Conservation (phyloP, 2,797 vertebrate genomes). For the Paedocypris micromegethes region DNA sequence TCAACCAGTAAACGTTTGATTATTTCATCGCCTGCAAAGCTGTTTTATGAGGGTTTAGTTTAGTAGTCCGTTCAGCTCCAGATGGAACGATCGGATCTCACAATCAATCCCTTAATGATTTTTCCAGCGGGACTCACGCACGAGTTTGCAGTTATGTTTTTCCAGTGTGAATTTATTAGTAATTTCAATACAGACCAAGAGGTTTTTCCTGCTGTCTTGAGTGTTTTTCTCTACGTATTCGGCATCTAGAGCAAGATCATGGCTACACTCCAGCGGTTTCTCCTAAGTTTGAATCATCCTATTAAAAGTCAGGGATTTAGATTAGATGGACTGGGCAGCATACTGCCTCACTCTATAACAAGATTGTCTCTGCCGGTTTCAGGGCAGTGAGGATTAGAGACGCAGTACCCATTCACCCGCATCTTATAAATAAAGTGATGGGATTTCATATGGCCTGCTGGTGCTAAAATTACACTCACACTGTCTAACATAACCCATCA, state of each 20-base stretch:
- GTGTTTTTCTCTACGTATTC: slow-evolving; percentile 2
- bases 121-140: not conserved
- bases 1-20: no score
- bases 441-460: slow-evolving; percentile 18
- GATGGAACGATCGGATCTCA: not conserved
- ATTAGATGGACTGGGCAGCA: slow-evolving; percentile 26
- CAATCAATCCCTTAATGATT: slow-evolving; percentile 8
- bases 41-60: slow-evolving; percentile 10
- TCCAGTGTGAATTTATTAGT: not conserved
- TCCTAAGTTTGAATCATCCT: slow-evolving; percentile 31
- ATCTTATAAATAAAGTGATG: slow-evolving; percentile 28
- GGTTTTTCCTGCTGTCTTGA: not conserved
- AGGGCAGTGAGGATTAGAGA: slow-evolving; percentile 11
- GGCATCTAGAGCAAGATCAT: slow-evolving; percentile 5
- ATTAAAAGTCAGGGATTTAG: slow-evolving; percentile 36
- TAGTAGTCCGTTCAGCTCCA: not conserved
- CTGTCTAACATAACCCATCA: slow-evolving; percentile 18
- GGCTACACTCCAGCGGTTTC: slow-evolving; percentile 11
- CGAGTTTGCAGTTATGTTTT: not conserved
- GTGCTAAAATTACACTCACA: slow-evolving; percentile 10
- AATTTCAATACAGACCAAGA: not conserved
- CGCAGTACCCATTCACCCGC: slow-evolving; percentile 2
- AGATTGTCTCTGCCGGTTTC: slow-evolving; percentile 12
- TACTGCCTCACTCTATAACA: slow-evolving; percentile 26
- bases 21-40: not conserved